These are phyloP conservation scores for Anguilla obscura DNA, from an alignment of 2,797 vertebrate species.

Conservation along the genomic window DNA sequence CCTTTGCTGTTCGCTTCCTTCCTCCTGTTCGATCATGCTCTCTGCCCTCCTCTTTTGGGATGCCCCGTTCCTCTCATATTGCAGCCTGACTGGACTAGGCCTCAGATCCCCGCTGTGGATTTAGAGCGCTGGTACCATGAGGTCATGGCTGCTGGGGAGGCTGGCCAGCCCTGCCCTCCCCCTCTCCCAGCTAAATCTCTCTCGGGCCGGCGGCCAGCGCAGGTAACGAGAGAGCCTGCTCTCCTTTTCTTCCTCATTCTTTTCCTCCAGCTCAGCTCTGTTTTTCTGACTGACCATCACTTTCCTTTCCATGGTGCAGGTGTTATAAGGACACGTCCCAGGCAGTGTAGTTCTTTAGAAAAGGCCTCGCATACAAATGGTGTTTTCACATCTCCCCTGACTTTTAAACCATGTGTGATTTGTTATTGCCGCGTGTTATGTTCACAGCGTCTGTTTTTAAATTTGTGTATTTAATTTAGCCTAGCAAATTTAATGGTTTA, in stretches of 20 bases:
- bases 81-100: constrained; percentile 59
- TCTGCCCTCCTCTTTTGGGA: constrained; percentile 37
- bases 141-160: constrained; percentile 81
- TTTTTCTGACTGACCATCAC: neutral
- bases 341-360: neutral
- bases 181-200: constrained; percentile 81
- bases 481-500: neutral
- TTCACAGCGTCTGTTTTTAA: neutral
- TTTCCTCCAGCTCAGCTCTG: constrained; percentile 15
- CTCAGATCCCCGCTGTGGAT: constrained; percentile 74
- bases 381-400: neutral
- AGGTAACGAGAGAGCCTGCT: constrained; percentile 74
- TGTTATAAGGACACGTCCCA: neutral
- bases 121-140: constrained; percentile 93
- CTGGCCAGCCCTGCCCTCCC: constrained; percentile 74
- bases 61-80: constrained; percentile 49
- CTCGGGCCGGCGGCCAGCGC: constrained; percentile 74
- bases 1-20: constrained; percentile 17
- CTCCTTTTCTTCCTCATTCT: constrained; percentile 29
- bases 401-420: neutral
- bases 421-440: neutral
- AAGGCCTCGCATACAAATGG: neutral
- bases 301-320: neutral
- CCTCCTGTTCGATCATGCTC: neutral
- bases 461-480: neutral